A percentile compares a stretch with the other conserved stretches of the same genome.
These are phyloP conservation scores for Halocynthia roretzi DNA, from an alignment of 23 tunicate species.

Conservation along the genomic window DNA sequence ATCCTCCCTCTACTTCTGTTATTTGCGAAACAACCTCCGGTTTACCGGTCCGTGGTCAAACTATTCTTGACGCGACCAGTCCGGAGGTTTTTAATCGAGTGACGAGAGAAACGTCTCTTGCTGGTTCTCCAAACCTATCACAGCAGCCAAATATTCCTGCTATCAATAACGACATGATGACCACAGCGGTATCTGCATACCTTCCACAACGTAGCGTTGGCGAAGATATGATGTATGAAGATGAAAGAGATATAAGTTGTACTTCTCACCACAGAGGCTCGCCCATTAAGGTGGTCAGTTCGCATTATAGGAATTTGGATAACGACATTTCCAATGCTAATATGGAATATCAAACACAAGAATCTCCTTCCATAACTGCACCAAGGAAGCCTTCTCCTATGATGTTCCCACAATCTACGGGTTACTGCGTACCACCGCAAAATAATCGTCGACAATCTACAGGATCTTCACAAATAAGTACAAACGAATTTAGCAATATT, in stretches of 20 bases:
- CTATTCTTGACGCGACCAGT: neutral
- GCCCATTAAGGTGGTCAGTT: neutral
- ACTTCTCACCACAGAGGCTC: neutral
- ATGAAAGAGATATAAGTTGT: neutral
- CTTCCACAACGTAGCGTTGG: neutral
- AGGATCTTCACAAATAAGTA: neutral
- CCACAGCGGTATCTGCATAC: conserved; percentile 2
- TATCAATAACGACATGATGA: neutral
- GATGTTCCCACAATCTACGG: neutral
- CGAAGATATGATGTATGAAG: neutral
- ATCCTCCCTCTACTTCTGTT: too few species aligned
- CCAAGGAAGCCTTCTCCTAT: neutral
- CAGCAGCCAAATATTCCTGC: neutral
- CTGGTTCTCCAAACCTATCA: neutral
- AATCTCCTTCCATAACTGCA: neutral
- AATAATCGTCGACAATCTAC: neutral
- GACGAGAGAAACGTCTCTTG: conserved; percentile 2
- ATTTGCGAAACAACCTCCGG: too few species aligned
- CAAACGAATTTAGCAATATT: neutral
- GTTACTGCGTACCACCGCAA: neutral
- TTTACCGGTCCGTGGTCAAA: neutral
- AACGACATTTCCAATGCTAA: neutral
- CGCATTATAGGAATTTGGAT: neutral
- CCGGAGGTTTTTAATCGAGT: neutral
- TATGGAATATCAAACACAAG: neutral